Percentiles rank a stretch among this genome's conserved stretches.
phyloP scores from a whole-genome alignment of 1,140 invertebrate species.

The Belonocnema kinseyi region DNA sequence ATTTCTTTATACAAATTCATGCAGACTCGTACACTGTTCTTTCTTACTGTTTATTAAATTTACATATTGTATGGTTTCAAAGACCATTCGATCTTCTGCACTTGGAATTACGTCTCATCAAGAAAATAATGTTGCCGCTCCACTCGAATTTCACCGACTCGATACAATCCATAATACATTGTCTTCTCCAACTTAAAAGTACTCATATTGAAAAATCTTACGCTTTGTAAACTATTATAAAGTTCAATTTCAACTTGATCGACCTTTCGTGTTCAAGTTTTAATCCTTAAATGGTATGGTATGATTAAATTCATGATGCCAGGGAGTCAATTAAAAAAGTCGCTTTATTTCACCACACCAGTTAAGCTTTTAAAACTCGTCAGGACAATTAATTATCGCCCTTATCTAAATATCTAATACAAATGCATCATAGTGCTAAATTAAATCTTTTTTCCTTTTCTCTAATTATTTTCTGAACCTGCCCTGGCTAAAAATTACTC shows the following conservation, averaged over 20 bases:
- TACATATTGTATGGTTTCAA: constrained; percentile 8
- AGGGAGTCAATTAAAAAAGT: background rate
- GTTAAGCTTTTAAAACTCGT: constrained; percentile 10
- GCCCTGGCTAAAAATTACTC: background rate
- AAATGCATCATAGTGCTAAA: constrained; percentile 31
- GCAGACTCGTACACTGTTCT: too few relatives aligned
- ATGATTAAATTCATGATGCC: background rate
- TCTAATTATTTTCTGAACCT: background rate
- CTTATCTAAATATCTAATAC: constrained; percentile 31
- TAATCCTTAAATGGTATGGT: background rate
- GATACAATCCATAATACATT: background rate
- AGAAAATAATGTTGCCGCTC: background rate
- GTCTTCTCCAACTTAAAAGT: background rate
- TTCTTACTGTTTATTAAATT: constrained; percentile 5
- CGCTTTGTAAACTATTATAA: background rate
- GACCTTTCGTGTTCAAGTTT: background rate
- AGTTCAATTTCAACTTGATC: constrained; percentile 6
- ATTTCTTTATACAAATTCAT: too few relatives aligned
- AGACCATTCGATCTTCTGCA: background rate
- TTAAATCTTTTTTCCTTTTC: constrained; percentile 32
- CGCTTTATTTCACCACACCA: background rate
- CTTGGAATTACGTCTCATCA: constrained; percentile 5
- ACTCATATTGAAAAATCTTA: background rate
- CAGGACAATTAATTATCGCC: background rate
- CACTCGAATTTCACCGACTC: constrained; percentile 3